Base-by-base conservation (phyloP, 2,113 vertebrate species). In the Dolichotis patagonum region DNA sequence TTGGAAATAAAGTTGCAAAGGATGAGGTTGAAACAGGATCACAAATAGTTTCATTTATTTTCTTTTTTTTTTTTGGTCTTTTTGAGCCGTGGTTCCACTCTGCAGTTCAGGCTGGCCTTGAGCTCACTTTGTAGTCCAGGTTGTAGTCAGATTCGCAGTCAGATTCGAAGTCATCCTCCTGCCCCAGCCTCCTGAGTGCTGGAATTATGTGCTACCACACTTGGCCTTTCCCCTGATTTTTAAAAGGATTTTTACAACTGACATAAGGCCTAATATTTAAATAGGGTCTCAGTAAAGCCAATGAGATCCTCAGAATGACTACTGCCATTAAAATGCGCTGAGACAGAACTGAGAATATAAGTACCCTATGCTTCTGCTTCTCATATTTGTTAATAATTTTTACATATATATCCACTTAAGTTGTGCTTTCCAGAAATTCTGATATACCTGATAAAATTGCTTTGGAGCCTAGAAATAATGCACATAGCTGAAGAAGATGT, bases 341-440 rank as follows among this genome's bases (percentile, higher is more conserved):
- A 92, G 24, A 85, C 43, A 85, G 69, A 67, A 43, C 92, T 73
- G 65, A 90, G 67, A 65, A 13, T 24, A 30, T 46, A 46, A 28
- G 14, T 91, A n/a, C 88, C 13, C 3, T 32, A 3, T 81, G 41
- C 71, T 93, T 92, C 30, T 88, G 6, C 32, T 56, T 92, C 67
- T 41, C 12, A 3, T 82, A 3, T 89, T 67, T 83, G 41, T 88
- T 71, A 77, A 81, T 81, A 8, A 24, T 63, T 35, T 84, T 81
- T 17, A 38, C 38, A 9, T 56, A 30, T 24, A 2, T 71, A 6
- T 7, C 28, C 7, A 32, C n/a, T 67, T 52, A 81, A 65, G 22
- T 87, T 90, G 67, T 75, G 19, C 32, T 96, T 82, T 85, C 58
- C 56, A 62, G 54, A 49, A 92, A 35, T 90, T 94, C 32, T 92